Conservation (phyloP, 2,113 vertebrate species). For the Tyrannus savana region DNA sequence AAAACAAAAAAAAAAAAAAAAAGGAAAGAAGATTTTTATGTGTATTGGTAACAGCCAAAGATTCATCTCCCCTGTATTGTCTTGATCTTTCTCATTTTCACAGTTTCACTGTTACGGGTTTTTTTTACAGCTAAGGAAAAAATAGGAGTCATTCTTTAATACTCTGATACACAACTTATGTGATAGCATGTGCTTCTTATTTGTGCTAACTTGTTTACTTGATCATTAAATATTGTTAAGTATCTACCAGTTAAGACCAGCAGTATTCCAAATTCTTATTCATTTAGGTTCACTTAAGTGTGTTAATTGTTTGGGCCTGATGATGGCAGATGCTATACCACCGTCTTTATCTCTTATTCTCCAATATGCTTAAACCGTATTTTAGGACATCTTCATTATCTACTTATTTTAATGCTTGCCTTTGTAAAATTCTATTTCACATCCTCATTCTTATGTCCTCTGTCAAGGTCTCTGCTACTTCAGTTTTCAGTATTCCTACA, state of each 20-base stretch:
- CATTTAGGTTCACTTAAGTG: not conserved
- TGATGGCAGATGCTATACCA: not conserved
- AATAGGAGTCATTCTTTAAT: not conserved
- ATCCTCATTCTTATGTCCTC: not conserved
- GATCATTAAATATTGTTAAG: not conserved
- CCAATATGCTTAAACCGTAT: not conserved
- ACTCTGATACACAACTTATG: not conserved
- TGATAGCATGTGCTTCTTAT: not conserved
- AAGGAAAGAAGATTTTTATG: not conserved
- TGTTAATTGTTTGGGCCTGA: not conserved
- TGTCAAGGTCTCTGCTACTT: conserved; percentile 17
- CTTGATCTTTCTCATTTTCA: not conserved
- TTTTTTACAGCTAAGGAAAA: not conserved
- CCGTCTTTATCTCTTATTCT: not conserved
- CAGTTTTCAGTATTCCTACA: not conserved
- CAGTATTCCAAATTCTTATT: not conserved
- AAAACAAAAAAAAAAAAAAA: not conserved
- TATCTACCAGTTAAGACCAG: not conserved
- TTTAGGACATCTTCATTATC: not conserved
- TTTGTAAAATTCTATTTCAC: conserved; percentile 2
- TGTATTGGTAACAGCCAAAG: not conserved
- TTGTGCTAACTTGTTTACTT: not conserved
- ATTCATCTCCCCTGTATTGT: not conserved
- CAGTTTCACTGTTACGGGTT: not conserved
- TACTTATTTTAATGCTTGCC: not conserved